These are phyloP conservation scores for Garra rufa DNA, from an alignment of 2,113 vertebrate species.

Conservation along the genomic window DNA sequence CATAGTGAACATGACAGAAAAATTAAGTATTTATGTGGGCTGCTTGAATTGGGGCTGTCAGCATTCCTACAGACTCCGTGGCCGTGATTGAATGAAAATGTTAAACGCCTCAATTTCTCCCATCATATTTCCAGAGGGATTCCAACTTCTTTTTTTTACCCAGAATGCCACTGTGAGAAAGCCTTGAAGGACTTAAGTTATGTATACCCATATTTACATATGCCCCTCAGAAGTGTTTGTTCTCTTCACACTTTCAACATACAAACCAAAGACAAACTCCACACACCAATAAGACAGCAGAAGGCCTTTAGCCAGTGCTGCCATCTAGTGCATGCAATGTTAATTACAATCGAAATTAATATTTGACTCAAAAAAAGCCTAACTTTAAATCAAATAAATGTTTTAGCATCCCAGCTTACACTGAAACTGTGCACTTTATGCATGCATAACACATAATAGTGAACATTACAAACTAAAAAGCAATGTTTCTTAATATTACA, in stretches of 20 bases:
- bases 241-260: constrained; percentile 39
- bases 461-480: not conserved
- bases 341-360: constrained; percentile 24
- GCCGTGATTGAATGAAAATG: constrained; percentile 46
- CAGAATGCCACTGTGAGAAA: constrained; percentile 7
- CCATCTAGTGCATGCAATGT: constrained; percentile 61
- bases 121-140: not conserved
- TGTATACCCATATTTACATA: constrained; percentile 51
- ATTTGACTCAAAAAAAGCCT: not conserved
- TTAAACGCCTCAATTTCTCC: constrained; percentile 52
- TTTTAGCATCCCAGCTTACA: not conserved
- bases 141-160: not conserved
- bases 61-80: constrained; percentile 49
- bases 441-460: not conserved
- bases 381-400: too few relatives aligned
- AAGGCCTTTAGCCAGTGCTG: constrained; percentile 61
- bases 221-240: constrained; percentile 37
- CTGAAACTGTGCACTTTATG: not conserved
- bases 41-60: constrained; percentile 49
- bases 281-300: not conserved
- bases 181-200: constrained; percentile 45
- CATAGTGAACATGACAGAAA: constrained; percentile 45
- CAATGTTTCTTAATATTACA: not conserved
- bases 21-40: constrained; percentile 53
- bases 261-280: constrained; percentile 20